These are phyloP conservation scores for Napeogenes sylphis DNA, from an alignment of 2,888 invertebrate species.

Conservation along the genomic window DNA sequence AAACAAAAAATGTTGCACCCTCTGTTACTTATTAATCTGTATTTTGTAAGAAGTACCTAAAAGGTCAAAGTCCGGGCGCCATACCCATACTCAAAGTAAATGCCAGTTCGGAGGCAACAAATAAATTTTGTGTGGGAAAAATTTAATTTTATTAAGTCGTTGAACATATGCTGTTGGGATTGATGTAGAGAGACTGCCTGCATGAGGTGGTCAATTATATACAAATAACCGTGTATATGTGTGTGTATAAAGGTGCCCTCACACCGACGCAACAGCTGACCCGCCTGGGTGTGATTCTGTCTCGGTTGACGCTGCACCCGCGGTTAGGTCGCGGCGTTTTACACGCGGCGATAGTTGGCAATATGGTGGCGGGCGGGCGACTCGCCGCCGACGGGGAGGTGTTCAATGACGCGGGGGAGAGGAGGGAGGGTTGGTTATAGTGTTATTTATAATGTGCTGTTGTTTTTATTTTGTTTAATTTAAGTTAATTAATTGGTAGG, in stretches of 20 bases:
- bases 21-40: too few species aligned
- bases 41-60: too few species aligned
- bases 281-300: slow-evolving; percentile 76
- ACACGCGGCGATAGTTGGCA: slow-evolving; percentile 74
- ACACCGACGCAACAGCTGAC: slow-evolving; percentile 79
- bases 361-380: slow-evolving; percentile 58
- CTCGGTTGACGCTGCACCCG: slow-evolving; percentile 78
- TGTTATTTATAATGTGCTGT: neutral
- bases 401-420: slow-evolving; percentile 67
- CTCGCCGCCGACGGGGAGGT: slow-evolving; percentile 66
- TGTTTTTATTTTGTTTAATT: neutral
- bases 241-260: slow-evolving; percentile 60
- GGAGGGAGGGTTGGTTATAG: slow-evolving; percentile 51
- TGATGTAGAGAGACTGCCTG: too few species aligned
- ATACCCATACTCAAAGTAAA: too few species aligned
- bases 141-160: too few species aligned
- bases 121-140: neutral
- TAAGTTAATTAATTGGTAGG: too few species aligned
- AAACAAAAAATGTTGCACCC: too few species aligned
- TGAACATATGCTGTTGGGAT: too few species aligned
- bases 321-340: slow-evolving; percentile 79
- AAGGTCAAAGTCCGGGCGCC: too few species aligned
- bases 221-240: too few species aligned
- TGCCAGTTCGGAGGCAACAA: neutral
- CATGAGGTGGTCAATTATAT: too few species aligned